Evolutionary conservation across 1,140 invertebrate species (phyloP).

Genomic region (Drosophila athabasca): DNA sequence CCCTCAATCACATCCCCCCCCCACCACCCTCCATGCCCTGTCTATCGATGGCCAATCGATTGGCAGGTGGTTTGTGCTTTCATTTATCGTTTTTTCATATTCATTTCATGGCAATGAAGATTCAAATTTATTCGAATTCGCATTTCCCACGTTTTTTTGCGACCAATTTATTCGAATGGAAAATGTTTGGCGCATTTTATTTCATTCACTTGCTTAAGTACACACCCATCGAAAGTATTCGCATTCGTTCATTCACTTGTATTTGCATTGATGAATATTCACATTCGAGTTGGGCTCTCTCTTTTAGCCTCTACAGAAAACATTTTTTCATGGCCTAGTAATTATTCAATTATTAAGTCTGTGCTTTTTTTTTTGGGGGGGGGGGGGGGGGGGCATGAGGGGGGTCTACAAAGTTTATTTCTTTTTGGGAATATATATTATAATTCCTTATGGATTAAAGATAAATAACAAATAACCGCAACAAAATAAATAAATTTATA

Average conservation of each 20-base stretch:
- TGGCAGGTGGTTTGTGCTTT: background rate
- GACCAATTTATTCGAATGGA: slow-evolving; percentile 29
- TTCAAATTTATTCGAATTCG: slow-evolving; percentile 15
- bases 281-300: background rate
- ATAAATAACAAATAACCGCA: no score
- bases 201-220: slow-evolving; percentile 22
- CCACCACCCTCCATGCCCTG: no score
- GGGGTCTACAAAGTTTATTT: no score
- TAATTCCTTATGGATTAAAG: no score
- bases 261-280: slow-evolving; percentile 47
- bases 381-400: no score
- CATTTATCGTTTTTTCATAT: slow-evolving; percentile 29
- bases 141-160: background rate
- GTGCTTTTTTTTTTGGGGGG: background rate
- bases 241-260: slow-evolving; percentile 8
- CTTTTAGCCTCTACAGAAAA: background rate
- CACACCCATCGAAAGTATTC: background rate
- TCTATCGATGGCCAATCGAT: slow-evolving; percentile 48
- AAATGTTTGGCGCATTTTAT: slow-evolving; percentile 27
- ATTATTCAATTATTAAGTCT: slow-evolving; percentile 27
- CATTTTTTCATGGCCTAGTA: background rate
- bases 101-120: slow-evolving; percentile 33
- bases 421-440: no score
- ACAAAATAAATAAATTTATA: no score
- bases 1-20: slow-evolving; percentile 17